Percentiles rank a stretch among this genome's conserved stretches.
phyloP scores from a whole-genome alignment of 2,888 invertebrate genomes.

The Celastrina argiolus region DNA sequence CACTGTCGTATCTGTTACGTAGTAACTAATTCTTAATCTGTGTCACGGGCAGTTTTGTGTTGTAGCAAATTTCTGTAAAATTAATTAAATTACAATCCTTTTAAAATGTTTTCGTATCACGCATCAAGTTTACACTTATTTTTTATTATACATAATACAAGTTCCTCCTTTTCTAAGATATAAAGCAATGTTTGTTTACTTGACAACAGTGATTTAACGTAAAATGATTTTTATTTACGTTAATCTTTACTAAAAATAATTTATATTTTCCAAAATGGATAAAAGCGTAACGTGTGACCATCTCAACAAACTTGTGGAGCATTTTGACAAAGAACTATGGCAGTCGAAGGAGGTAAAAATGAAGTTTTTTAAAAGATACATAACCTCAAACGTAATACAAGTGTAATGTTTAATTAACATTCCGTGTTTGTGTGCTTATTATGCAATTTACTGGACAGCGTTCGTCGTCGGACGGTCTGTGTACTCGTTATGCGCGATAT shows the following conservation, averaged over 20 bases:
- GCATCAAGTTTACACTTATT: constrained; percentile 37
- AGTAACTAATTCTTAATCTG: too few relatives aligned
- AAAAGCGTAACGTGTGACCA: constrained; percentile 72
- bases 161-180: constrained; percentile 41
- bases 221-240: constrained; percentile 53
- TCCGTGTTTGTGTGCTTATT: constrained; percentile 52
- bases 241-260: constrained; percentile 39
- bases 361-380: constrained; percentile 38
- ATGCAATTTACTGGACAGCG: constrained; percentile 45
- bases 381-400: constrained; percentile 63
- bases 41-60: constrained; percentile 71
- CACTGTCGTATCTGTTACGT: too few relatives aligned
- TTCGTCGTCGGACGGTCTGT: constrained; percentile 23
- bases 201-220: constrained; percentile 51
- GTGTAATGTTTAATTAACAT: constrained; percentile 56
- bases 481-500: constrained; percentile 18
- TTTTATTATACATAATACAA: constrained; percentile 38
- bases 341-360: constrained; percentile 63
- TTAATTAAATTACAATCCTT: constrained; percentile 61
- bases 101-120: constrained; percentile 54
- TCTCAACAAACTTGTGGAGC: constrained; percentile 62
- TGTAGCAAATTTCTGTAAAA: constrained; percentile 70
- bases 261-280: constrained; percentile 58
- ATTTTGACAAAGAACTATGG: constrained; percentile 64
- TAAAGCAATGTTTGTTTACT: constrained; percentile 62